phyloP scores from a whole-genome alignment of 1,140 invertebrate species.

The Hyphantria cunea region DNA sequence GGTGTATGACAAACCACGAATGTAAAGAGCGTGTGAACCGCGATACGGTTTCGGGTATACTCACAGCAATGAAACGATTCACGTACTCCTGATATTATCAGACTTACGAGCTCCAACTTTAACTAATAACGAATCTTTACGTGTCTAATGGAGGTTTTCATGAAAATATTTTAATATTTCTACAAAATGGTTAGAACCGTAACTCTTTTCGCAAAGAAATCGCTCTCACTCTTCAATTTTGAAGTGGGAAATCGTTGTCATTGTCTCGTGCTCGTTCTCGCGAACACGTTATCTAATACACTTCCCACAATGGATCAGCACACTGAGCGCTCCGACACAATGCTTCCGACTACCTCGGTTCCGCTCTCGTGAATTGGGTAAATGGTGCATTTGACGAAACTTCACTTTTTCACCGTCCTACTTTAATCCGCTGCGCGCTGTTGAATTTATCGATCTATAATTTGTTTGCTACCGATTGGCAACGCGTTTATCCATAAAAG shows the following conservation, averaged over 20 bases:
- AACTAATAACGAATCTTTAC: slow-evolving; percentile 42
- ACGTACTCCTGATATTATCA: slow-evolving; percentile 53
- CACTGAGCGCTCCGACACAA: slow-evolving; percentile 49
- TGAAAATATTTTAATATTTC: slow-evolving; percentile 18
- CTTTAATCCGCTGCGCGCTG: slow-evolving; percentile 42
- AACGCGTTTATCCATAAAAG: slow-evolving; percentile 53
- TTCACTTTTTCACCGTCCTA: slow-evolving; percentile 69
- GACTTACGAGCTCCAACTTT: slow-evolving; percentile 33
- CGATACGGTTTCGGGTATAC: slow-evolving; percentile 31
- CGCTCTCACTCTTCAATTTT: slow-evolving; percentile 65
- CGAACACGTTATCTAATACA: slow-evolving; percentile 68
- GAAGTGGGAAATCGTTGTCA: slow-evolving; percentile 54
- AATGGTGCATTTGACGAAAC: slow-evolving; percentile 74
- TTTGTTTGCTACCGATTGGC: slow-evolving; percentile 63
- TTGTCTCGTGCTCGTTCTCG: slow-evolving; percentile 61
- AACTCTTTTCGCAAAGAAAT: slow-evolving; percentile 28
- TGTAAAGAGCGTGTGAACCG: slow-evolving; percentile 53
- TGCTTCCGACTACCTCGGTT: slow-evolving; percentile 67
- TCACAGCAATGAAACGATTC: slow-evolving; percentile 44
- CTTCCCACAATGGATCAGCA: slow-evolving; percentile 56
- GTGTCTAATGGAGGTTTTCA: slow-evolving; percentile 37
- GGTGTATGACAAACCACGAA: slow-evolving; percentile 45
- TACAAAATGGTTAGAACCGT: not conserved
- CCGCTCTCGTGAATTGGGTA: slow-evolving; percentile 77
- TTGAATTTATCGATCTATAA: slow-evolving; percentile 47